Evolutionary conservation across 2,888 invertebrate species (phyloP).

Genomic region (Phyto melanocephala): DNA sequence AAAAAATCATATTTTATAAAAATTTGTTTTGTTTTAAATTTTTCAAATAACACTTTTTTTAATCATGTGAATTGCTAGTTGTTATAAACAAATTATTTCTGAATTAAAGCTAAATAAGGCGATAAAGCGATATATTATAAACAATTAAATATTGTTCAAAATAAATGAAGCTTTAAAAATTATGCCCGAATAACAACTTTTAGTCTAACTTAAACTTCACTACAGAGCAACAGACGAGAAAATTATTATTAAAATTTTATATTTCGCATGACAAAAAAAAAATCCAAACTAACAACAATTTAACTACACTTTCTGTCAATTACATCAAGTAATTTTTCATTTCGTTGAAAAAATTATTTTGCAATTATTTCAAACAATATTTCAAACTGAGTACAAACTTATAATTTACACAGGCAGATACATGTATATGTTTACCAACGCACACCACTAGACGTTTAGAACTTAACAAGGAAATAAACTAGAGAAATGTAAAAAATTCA

Average conservation of each 20-base stretch:
- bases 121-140: too few species aligned
- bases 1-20: too few species aligned
- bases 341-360: constrained; percentile 56
- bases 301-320: constrained; percentile 52
- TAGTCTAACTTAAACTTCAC: too few species aligned
- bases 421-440: background rate
- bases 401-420: background rate
- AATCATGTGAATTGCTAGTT: too few species aligned
- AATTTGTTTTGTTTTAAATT: too few species aligned
- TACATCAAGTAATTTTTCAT: constrained; percentile 55
- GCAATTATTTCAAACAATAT: constrained; percentile 59
- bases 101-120: too few species aligned
- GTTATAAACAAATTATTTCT: too few species aligned
- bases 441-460: background rate
- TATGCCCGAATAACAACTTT: too few species aligned
- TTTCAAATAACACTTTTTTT: too few species aligned
- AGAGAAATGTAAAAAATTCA: background rate
- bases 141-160: too few species aligned
- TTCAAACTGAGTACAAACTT: constrained; percentile 40
- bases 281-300: constrained; percentile 10
- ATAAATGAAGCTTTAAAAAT: too few species aligned
- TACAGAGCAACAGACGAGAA: too few species aligned
- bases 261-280: background rate
- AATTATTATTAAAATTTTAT: background rate
- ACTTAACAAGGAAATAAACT: background rate